Base-by-base conservation (phyloP, 2,797 vertebrate species). In the Acipenser oxyrinchus region DNA sequence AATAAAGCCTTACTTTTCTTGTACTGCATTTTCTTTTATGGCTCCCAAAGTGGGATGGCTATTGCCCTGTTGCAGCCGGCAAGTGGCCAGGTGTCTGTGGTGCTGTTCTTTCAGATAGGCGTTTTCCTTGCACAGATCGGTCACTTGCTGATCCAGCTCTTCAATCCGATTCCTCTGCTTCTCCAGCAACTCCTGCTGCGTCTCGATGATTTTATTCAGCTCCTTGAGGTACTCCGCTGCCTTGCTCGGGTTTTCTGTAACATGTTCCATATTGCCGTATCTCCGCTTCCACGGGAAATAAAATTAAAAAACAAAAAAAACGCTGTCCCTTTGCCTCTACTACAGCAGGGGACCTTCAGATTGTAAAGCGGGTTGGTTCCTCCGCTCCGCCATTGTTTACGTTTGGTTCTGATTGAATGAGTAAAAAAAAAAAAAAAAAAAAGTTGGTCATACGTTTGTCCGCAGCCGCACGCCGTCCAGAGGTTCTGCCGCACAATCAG, bases 191-290 rank as follows among this genome's bases (percentile, higher is more conserved):
- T 88, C 94, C 85, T 94, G 95, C 82, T 97, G 95, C 55, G 93
- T 94, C 83, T 95, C 93, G 64, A 98, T 96, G 70, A 97, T 95
- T 72, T 90, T 92, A 76, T 94, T 96, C 68, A 98, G 95, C 88
- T 97, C 95, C 84, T 88, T 87, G 7, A 97, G 92, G 72, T 92
- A 94, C 84, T 92, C 95, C 74, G 88, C 89, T 66, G 95, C 95
- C 76, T 89, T 89, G 83, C 89, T 94, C 3, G 95, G 95, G 85
- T 92, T 93, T 82, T 94, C 94, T 7, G 82, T 71, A 6, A 92
- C 88, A 83, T 83, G 84, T 73, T 94, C 93, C 95, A 96, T 96
- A 37, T 4, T 37, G 23, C 23, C 23, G 23, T 37, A 37, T 37
- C 23, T 37, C 23, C 23, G 23, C 23, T 37, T 37, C 2, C 23